These are phyloP conservation scores for Torymus auratus DNA, from an alignment of 2,888 invertebrate genomes.

Conservation along the genomic window DNA sequence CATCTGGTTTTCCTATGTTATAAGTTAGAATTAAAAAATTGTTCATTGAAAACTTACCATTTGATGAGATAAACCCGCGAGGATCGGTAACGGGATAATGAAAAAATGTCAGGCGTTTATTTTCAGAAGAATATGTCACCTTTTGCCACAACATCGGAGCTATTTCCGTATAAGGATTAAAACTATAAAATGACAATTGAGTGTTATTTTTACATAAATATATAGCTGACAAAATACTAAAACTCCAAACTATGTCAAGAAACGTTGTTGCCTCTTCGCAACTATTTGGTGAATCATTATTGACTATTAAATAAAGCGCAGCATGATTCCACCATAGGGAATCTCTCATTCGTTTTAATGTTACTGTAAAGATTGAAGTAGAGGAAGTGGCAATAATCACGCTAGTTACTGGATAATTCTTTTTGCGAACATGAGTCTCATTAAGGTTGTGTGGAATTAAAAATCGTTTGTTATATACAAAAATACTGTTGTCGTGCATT, in stretches of 20 bases:
- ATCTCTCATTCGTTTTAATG: background rate
- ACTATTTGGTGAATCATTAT: background rate
- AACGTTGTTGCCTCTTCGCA: background rate
- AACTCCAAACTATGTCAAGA: background rate
- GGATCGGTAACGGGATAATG: too few species aligned
- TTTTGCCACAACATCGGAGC: too few species aligned
- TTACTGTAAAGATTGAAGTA: background rate
- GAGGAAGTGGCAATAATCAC: background rate
- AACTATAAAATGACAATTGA: background rate
- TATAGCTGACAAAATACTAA: background rate
- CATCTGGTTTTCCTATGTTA: too few species aligned
- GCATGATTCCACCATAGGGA: background rate
- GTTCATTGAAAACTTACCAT: too few species aligned
- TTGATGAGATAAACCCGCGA: too few species aligned
- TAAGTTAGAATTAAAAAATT: too few species aligned
- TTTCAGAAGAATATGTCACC: too few species aligned
- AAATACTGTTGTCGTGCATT: too few species aligned
- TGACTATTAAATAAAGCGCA: background rate
- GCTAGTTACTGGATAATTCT: background rate
- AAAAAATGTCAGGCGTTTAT: too few species aligned
- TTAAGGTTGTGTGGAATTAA: too few species aligned
- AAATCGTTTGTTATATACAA: too few species aligned
- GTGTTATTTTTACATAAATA: background rate
- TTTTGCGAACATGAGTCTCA: background rate
- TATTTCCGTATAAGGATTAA: background rate